Conservation (phyloP, 2,888 invertebrate genomes). For the Drosophila monieri region DNA sequence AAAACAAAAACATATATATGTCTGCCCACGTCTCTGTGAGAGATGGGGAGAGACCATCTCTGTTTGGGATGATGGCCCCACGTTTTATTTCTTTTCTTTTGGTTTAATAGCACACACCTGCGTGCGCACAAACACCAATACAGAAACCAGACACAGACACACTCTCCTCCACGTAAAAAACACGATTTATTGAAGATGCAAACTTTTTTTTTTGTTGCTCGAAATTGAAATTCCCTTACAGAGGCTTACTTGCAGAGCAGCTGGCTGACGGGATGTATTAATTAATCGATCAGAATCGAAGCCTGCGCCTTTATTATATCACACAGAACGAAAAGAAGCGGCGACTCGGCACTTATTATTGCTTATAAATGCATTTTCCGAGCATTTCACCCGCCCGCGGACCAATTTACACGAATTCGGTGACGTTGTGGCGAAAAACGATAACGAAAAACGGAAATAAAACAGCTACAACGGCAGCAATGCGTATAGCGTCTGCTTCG, state of each 20-base stretch:
- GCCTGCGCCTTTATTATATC: slow-evolving; percentile 38
- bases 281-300: slow-evolving; percentile 9
- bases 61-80: slow-evolving; percentile 18
- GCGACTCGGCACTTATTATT: slow-evolving; percentile 9
- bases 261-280: slow-evolving; percentile 7
- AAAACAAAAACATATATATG: slow-evolving; percentile 14
- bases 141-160: slow-evolving; percentile 9
- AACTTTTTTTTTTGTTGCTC: slow-evolving; percentile 31
- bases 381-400: slow-evolving; percentile 26
- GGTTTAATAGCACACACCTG: slow-evolving; percentile 60
- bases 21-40: slow-evolving; percentile 2
- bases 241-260: slow-evolving; percentile 32
- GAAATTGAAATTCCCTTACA: slow-evolving; percentile 6
- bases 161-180: background rate
- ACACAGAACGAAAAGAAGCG: slow-evolving; percentile 17
- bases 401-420: slow-evolving; percentile 56
- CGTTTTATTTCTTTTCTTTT: slow-evolving; percentile 26
- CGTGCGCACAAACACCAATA: slow-evolving; percentile 42
- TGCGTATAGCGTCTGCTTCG: slow-evolving; percentile 9
- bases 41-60: background rate
- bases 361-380: slow-evolving; percentile 36
- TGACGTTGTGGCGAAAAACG: slow-evolving; percentile 54
- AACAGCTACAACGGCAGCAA: background rate
- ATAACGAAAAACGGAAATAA: slow-evolving; percentile 4
- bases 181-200: slow-evolving; percentile 29